Evolutionary conservation across 2,113 vertebrate genomes (phyloP).

Genomic region (Mesembrinibis cayennensis): DNA sequence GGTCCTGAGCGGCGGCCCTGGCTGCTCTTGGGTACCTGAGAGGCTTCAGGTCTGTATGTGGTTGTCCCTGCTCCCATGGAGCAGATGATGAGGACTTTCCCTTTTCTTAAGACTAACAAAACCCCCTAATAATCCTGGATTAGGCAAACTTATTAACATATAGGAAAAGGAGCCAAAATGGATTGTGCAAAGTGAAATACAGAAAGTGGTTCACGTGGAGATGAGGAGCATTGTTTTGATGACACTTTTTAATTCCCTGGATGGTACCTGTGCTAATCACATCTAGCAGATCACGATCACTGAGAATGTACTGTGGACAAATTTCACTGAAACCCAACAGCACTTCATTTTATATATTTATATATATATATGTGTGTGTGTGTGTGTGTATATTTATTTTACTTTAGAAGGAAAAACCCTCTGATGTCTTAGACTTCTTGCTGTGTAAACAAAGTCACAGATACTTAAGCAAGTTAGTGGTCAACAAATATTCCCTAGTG

Average conservation of each 20-base stretch:
- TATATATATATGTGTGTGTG: too few species aligned
- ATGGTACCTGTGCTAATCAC: background rate
- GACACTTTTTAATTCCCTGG: background rate
- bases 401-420: background rate
- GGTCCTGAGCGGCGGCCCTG: background rate
- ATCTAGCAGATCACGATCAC: background rate
- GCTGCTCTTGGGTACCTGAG: background rate
- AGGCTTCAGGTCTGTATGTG: background rate
- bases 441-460: slow-evolving; percentile 15
- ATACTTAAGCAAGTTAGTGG: slow-evolving; percentile 24
- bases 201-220: background rate
- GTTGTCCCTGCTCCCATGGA: background rate
- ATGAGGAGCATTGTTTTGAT: background rate
- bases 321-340: background rate
- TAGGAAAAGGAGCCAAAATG: background rate
- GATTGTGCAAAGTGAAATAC: background rate
- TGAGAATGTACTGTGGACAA: background rate
- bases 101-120: background rate
- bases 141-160: background rate
- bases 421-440: background rate
- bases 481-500: background rate
- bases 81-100: background rate
- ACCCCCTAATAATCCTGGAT: background rate
- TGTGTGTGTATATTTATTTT: background rate
- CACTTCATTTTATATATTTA: background rate